Evolutionary conservation across 2,113 vertebrate genomes (phyloP), one percentile per base, ranked within the genome.

Genomic region (Epinephelus lanceolatus): DNA sequence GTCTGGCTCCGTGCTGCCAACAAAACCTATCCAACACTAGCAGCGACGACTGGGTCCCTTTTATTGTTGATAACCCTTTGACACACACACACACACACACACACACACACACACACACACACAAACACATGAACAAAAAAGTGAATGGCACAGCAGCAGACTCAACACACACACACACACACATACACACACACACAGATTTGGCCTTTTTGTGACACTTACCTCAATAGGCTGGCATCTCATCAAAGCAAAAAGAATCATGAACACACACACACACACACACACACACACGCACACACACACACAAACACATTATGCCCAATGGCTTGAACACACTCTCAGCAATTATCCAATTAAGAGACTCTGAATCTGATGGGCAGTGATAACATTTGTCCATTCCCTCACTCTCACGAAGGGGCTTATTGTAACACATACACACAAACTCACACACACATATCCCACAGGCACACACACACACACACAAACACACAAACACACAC

Each of bases 291-390:
- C 47, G n/a, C 78, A 33, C 60, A 47, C 37, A 30, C 13, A 33
- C 61, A 49, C 69, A 80, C 57, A 59, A 52, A 71, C 57, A 71
- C 11, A 56, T 62, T 19, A 67, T 45, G 76, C 49, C 42, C 71
- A 65, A 51, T 3, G 5, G 80, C 30, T 80, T 66, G 27, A 81
- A 70, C 77, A 8, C 37, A 63, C 60, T 63, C 60, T 7, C 40
- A 81, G 76, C 86, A 88, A 88, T 84, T 84, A 88, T 80, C 79
- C 71, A 88, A 69, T 89, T 91, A 81, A 72, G 42, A 87, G 51
- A 56, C 14, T 83, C 53, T 56, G 62, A 80, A 84, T 87, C 67
- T 87, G 87, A 89, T 86, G 45, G 42, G 51, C 82, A 72, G 52
- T 23, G 84, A 91, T 88, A 89, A 71, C 76, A 68, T 78, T 71